A percentile compares a stretch with the other conserved stretches of the same genome.
Conservation (phyloP, 2,888 invertebrate genomes). For the Lissonota sp. region DNA sequence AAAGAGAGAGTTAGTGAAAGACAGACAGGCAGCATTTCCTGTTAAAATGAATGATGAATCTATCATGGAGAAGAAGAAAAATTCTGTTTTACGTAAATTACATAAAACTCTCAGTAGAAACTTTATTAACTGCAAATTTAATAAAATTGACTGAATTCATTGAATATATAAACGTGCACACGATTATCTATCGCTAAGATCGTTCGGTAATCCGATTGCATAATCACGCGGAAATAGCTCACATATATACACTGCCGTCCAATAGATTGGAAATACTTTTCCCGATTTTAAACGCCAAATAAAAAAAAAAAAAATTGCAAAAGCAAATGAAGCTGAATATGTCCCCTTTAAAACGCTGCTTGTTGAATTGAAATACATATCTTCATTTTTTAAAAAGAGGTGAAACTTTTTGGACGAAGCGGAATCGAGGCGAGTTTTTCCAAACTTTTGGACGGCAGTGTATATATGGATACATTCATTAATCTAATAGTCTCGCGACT, state of each 20-base stretch:
- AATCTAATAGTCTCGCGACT: background rate
- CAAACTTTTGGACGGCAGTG: too few species aligned
- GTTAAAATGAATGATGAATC: slow-evolving; percentile 29
- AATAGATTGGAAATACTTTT: too few species aligned
- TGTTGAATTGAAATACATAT: too few species aligned
- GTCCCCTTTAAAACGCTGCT: too few species aligned
- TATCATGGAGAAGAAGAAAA: slow-evolving; percentile 7
- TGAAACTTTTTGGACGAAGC: too few species aligned
- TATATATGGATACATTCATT: background rate
- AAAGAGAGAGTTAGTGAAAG: background rate
- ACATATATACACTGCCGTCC: too few species aligned
- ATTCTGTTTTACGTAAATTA: background rate
- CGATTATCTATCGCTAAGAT: background rate
- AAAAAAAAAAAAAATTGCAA: too few species aligned
- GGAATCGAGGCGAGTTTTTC: too few species aligned
- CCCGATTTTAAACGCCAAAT: too few species aligned
- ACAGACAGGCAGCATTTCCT: slow-evolving; percentile 23
- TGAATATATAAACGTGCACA: background rate
- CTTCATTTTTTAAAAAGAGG: too few species aligned
- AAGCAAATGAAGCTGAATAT: too few species aligned
- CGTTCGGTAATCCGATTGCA: slow-evolving; percentile 45
- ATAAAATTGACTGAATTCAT: background rate
- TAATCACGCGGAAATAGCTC: slow-evolving; percentile 39
- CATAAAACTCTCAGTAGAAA: background rate
- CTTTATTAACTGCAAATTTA: background rate